Conservation (phyloP, 2,113 vertebrate species). For the Variabilichromis moorii region DNA sequence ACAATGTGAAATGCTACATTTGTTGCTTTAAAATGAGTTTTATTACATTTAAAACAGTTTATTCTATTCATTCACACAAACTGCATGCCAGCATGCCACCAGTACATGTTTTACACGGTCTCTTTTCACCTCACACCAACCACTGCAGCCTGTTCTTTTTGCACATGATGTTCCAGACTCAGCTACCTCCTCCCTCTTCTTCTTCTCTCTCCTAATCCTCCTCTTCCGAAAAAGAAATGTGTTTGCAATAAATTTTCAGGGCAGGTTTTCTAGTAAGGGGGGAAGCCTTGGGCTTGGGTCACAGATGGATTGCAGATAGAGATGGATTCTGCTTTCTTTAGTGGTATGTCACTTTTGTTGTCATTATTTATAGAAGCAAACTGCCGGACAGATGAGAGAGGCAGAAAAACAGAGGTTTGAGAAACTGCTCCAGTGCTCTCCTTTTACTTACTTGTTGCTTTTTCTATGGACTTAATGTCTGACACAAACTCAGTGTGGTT, state of each 20-base stretch:
- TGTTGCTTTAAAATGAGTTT: not conserved
- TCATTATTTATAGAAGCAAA: not conserved
- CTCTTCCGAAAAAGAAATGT: not conserved
- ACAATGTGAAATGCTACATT: accelerated
- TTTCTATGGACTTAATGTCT: not conserved
- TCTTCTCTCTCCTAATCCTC: not conserved
- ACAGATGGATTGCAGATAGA: not conserved
- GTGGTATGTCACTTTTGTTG: not conserved
- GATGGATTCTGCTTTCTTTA: not conserved
- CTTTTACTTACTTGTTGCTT: not conserved
- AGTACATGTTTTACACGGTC: accelerated
- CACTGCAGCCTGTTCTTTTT: not conserved
- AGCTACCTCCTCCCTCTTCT: not conserved
- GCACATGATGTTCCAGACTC: conserved; percentile 5
- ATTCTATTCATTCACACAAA: not conserved
- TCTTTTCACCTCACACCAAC: not conserved
- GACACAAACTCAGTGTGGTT: not conserved
- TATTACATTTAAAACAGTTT: not conserved
- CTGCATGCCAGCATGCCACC: not conserved
- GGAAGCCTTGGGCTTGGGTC: not conserved
- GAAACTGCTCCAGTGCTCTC: not conserved
- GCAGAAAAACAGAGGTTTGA: not conserved
- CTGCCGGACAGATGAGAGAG: not conserved
- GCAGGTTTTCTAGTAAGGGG: not conserved
- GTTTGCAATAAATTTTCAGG: conserved; percentile 11